phyloP scores from a whole-genome alignment of 2,113 vertebrate species.

The Dasyurus viverrinus region DNA sequence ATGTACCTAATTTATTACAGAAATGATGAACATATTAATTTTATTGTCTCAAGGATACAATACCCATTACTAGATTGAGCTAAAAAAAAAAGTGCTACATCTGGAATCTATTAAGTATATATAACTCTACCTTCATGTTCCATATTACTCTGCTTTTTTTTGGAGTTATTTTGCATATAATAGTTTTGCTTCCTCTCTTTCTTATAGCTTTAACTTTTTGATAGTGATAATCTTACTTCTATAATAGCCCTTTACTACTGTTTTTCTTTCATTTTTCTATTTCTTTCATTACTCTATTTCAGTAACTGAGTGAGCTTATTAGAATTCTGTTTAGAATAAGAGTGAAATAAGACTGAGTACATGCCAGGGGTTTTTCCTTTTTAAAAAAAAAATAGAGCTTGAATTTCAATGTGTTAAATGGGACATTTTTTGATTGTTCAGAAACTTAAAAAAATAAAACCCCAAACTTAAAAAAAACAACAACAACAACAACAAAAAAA shows the following conservation, averaged over 20 bases:
- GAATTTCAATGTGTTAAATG: too few relatives aligned
- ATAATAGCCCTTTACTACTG: too few relatives aligned
- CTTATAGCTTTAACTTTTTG: not conserved
- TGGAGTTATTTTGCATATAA: not conserved
- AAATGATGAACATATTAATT: not conserved
- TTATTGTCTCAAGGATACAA: not conserved
- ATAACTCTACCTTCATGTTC: too few relatives aligned
- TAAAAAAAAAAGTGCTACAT: too few relatives aligned
- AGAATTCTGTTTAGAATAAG: not conserved
- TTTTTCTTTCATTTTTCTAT: too few relatives aligned
- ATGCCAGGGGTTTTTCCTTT: not conserved
- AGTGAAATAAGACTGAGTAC: not conserved
- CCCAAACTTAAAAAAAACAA: too few relatives aligned
- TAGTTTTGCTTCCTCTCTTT: too few relatives aligned
- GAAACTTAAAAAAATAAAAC: not conserved
- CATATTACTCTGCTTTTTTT: too few relatives aligned
- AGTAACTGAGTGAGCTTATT: not conserved
- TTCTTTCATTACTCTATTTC: not conserved
- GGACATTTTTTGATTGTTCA: not conserved
- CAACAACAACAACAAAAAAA: too few relatives aligned
- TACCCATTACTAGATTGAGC: not conserved
- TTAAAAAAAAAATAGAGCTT: not conserved
- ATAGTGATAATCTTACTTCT: not conserved
- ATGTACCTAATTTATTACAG: not conserved
- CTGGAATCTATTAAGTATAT: too few relatives aligned